Evolutionary conservation across 2,888 invertebrate species (phyloP).

Genomic region (Myopa testacea): DNA sequence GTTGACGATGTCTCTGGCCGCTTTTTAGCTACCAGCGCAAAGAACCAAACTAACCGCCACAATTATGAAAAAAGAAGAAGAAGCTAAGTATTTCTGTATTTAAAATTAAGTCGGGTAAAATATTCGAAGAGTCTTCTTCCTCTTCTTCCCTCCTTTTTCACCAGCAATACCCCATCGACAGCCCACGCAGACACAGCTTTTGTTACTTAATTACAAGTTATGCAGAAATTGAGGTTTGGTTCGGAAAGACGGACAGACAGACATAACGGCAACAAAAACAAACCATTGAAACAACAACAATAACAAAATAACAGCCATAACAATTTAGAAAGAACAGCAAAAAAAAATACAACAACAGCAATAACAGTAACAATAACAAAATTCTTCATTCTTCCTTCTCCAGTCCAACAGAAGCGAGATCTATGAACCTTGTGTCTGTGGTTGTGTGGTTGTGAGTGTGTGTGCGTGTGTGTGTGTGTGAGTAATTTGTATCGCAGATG

Average conservation of each 20-base stretch:
- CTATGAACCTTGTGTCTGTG: conserved; percentile 21
- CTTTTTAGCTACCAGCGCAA: no score
- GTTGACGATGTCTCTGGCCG: no score
- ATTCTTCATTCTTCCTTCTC: neutral
- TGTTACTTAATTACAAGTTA: conserved; percentile 17
- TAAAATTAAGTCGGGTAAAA: no score
- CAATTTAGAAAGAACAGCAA: conserved; percentile 31
- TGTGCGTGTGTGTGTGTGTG: conserved; percentile 42
- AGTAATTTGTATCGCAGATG: conserved; percentile 1
- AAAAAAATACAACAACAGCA: conserved; percentile 37
- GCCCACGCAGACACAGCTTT: neutral
- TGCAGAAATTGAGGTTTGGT: conserved; percentile 3
- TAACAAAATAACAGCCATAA: conserved; percentile 2
- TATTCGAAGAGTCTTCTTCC: neutral
- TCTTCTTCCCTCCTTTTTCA: neutral
- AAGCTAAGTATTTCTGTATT: no score
- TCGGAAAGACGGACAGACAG: neutral
- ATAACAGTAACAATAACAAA: conserved; percentile 22
- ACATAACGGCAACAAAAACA: conserved; percentile 33
- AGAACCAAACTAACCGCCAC: no score
- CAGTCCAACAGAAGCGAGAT: neutral
- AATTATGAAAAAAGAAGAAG: no score
- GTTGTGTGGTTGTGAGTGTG: conserved; percentile 31
- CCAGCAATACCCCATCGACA: neutral
- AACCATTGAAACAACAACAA: conserved; percentile 38